Conservation (phyloP, 2,113 vertebrate genomes). For the Hydrolagus affinis region DNA sequence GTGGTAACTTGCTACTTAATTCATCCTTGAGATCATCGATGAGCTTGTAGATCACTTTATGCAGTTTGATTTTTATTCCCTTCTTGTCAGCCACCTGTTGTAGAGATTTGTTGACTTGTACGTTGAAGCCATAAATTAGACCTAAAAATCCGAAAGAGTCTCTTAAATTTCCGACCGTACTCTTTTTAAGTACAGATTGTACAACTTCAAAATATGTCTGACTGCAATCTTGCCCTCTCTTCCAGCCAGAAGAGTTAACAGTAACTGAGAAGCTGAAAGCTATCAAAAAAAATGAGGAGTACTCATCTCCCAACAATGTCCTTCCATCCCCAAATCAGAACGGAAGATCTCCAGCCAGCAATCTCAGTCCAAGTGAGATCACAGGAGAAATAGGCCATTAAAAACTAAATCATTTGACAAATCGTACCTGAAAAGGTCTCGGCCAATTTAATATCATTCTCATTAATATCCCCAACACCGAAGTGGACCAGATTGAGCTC, state of each 20-base stretch:
- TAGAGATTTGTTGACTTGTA: constrained; percentile 57
- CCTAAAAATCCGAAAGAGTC: constrained; percentile 51
- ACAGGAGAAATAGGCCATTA: neutral
- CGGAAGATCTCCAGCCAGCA: too few relatives aligned
- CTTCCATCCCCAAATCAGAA: too few relatives aligned
- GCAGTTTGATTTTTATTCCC: constrained; percentile 66
- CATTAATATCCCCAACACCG: constrained; percentile 79
- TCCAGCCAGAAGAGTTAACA: neutral
- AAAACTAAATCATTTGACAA: neutral
- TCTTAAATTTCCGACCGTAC: neutral
- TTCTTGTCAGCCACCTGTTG: constrained; percentile 67
- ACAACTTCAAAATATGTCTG: neutral
- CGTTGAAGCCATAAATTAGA: constrained; percentile 80
- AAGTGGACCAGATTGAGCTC: constrained; percentile 75
- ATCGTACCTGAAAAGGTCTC: constrained; percentile 71
- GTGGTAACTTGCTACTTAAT: constrained; percentile 61
- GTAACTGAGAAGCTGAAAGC: neutral
- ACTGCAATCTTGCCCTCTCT: neutral
- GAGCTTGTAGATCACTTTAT: constrained; percentile 79
- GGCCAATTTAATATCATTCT: constrained; percentile 80
- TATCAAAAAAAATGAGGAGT: neutral
- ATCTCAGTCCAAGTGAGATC: neutral
- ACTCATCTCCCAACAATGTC: neutral
- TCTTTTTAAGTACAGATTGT: neutral
- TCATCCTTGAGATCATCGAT: constrained; percentile 78